These are phyloP conservation scores for Thamnaconus septentrionalis DNA, from an alignment of 2,113 vertebrate species.

Conservation along the genomic window DNA sequence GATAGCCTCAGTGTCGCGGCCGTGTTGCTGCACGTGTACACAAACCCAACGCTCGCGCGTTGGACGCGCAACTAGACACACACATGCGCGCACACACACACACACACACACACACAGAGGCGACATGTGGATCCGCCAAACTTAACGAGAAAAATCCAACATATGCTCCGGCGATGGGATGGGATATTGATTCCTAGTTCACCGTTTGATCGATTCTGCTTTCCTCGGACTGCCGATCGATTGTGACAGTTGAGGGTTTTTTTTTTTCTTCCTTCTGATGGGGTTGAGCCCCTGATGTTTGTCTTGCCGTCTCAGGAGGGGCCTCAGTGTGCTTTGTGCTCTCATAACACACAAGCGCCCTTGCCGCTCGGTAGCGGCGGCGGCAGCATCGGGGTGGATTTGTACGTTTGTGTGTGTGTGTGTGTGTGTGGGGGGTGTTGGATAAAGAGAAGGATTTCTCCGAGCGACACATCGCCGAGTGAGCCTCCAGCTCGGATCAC, in stretches of 20 bases:
- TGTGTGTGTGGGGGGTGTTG: slow-evolving; percentile 26
- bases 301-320: slow-evolving; percentile 68
- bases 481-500: slow-evolving; percentile 41
- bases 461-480: slow-evolving; percentile 30
- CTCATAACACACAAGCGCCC: slow-evolving; percentile 67
- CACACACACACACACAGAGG: slow-evolving; percentile 18
- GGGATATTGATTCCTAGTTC: slow-evolving; percentile 74
- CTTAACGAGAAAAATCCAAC: slow-evolving; percentile 66
- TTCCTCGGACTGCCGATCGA: slow-evolving; percentile 64
- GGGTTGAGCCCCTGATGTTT: slow-evolving; percentile 70
- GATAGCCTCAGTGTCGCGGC: slow-evolving; percentile 42
- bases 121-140: slow-evolving; percentile 56
- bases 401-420: slow-evolving; percentile 10
- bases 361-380: slow-evolving; percentile 35
- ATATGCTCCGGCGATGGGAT: slow-evolving; percentile 63
- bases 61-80: background rate
- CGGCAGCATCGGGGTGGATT: slow-evolving; percentile 37
- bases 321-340: slow-evolving; percentile 65
- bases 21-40: slow-evolving; percentile 13
- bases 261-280: slow-evolving; percentile 68
- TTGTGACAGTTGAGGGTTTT: slow-evolving; percentile 69
- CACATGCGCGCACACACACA: slow-evolving; percentile 20
- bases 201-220: slow-evolving; percentile 70
- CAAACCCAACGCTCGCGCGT: slow-evolving; percentile 7
- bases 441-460: slow-evolving; percentile 53